phyloP scores from a whole-genome alignment of 2,113 vertebrate species.

The Scalopus aquaticus region DNA sequence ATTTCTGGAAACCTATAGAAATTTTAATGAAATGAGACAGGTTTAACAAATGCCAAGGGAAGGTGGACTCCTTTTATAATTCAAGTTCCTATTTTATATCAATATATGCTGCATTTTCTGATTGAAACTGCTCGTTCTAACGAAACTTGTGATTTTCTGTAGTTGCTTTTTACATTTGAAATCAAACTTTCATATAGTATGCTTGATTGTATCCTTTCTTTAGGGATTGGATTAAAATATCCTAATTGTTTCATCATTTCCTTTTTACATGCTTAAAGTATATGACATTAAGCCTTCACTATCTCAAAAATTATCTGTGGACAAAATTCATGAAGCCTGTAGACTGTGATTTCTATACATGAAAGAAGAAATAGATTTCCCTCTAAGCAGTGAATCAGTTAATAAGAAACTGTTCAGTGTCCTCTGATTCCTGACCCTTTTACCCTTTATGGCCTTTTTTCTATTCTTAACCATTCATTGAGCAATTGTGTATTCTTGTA shows the following conservation, averaged over 20 bases:
- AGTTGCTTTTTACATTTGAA: slow-evolving; percentile 75
- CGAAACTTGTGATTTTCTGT: slow-evolving; percentile 69
- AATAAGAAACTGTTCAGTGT: slow-evolving; percentile 9
- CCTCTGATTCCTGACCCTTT: slow-evolving; percentile 58
- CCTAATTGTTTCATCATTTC: slow-evolving; percentile 46
- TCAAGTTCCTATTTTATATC: slow-evolving; percentile 82
- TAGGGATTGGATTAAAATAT: slow-evolving; percentile 64
- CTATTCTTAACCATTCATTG: slow-evolving; percentile 22
- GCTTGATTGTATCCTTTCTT: slow-evolving; percentile 63
- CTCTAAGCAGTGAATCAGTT: slow-evolving; percentile 43
- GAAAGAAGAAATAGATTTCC: neutral
- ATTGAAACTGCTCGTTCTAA: slow-evolving; percentile 70
- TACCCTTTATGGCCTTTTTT: slow-evolving; percentile 16
- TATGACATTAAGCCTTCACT: slow-evolving; percentile 21
- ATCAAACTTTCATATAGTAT: slow-evolving; percentile 70
- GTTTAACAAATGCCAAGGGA: slow-evolving; percentile 58
- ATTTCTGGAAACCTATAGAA: slow-evolving; percentile 73
- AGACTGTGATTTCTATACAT: slow-evolving; percentile 70
- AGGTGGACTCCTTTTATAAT: slow-evolving; percentile 81
- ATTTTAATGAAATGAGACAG: slow-evolving; percentile 58
- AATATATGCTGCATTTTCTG: slow-evolving; percentile 82
- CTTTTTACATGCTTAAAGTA: slow-evolving; percentile 41
- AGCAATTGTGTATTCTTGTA: slow-evolving; percentile 25
- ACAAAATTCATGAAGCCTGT: slow-evolving; percentile 69
- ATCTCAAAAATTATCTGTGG: slow-evolving; percentile 63